Evolutionary conservation across 2,797 vertebrate species (phyloP).

Genomic region (Acridotheres tristis): DNA sequence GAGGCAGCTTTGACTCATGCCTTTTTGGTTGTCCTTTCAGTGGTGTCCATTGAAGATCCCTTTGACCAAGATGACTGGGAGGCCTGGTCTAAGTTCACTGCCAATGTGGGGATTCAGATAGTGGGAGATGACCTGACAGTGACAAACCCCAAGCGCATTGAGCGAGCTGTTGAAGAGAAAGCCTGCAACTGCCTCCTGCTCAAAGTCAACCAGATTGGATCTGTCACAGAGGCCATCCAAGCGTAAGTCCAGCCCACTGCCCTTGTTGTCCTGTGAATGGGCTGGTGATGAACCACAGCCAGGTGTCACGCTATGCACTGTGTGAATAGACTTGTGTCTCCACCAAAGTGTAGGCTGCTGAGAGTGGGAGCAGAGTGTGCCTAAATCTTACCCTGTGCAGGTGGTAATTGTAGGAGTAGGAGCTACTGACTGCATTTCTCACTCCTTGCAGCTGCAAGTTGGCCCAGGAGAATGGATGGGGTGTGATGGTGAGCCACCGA

Average conservation of each 20-base stretch:
- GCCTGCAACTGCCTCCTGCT: slow-evolving; percentile 94
- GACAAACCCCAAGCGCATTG: slow-evolving; percentile 91
- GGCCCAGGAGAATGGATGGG: slow-evolving; percentile 94
- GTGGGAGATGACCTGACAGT: slow-evolving; percentile 93
- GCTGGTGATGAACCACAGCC: not conserved
- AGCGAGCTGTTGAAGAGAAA: slow-evolving; percentile 89
- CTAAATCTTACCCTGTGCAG: not conserved
- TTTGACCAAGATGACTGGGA: slow-evolving; percentile 96
- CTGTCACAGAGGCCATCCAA: slow-evolving; percentile 91
- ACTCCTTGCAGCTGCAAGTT: slow-evolving; percentile 84
- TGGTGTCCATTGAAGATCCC: slow-evolving; percentile 94
- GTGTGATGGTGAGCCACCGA: slow-evolving; percentile 95
- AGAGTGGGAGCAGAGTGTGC: not conserved
- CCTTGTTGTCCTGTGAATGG: not conserved
- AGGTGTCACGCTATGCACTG: accelerated
- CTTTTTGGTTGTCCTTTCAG: slow-evolving; percentile 60
- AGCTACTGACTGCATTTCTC: not conserved
- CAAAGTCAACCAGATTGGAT: slow-evolving; percentile 95
- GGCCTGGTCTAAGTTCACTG: slow-evolving; percentile 90
- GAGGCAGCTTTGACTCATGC: not conserved
- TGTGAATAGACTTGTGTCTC: not conserved
- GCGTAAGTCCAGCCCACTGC: slow-evolving; percentile 79
- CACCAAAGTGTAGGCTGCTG: not conserved
- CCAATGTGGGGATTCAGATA: slow-evolving; percentile 90
- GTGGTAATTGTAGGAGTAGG: not conserved